Evolutionary conservation across 2,797 vertebrate species (phyloP).

Genomic region (Acanthurus tractus): DNA sequence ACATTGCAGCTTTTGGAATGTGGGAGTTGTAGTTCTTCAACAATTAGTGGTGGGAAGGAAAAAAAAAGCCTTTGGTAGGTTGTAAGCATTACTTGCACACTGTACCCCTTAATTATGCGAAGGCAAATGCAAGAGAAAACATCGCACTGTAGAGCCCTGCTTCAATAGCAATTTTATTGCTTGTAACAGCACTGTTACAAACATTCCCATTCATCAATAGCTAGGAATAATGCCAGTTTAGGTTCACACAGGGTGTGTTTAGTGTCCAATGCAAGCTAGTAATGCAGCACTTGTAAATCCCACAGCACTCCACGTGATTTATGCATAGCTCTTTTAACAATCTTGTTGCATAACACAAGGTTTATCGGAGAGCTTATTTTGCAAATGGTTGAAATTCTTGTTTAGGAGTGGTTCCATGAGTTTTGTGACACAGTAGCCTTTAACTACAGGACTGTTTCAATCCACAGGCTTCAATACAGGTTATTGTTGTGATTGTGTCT

Average conservation of each 20-base stretch:
- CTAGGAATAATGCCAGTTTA: background rate
- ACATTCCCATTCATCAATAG: background rate
- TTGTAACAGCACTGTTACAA: background rate
- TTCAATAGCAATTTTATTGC: background rate
- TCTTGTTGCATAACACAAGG: background rate
- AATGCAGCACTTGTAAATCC: constrained; percentile 2
- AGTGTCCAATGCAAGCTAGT: constrained; percentile 2
- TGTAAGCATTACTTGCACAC: too few relatives aligned
- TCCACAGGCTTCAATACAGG: constrained; percentile 15
- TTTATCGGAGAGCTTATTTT: constrained; percentile 5
- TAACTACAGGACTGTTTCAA: background rate
- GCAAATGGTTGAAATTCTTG: constrained; percentile 1
- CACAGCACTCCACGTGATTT: background rate
- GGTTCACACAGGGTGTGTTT: background rate
- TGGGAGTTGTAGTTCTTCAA: too few relatives aligned
- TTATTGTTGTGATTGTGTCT: constrained; percentile 35
- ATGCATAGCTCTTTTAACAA: background rate
- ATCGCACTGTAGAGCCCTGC: too few relatives aligned
- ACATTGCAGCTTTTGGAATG: too few relatives aligned
- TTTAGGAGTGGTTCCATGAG: background rate
- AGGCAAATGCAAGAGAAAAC: too few relatives aligned
- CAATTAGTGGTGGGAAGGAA: too few relatives aligned
- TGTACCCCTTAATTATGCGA: too few relatives aligned
- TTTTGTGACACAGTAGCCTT: background rate
- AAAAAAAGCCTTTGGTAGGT: too few relatives aligned